Conservation (phyloP, 92 coral and sea anemone genomes). For the Siderastrea radians region DNA sequence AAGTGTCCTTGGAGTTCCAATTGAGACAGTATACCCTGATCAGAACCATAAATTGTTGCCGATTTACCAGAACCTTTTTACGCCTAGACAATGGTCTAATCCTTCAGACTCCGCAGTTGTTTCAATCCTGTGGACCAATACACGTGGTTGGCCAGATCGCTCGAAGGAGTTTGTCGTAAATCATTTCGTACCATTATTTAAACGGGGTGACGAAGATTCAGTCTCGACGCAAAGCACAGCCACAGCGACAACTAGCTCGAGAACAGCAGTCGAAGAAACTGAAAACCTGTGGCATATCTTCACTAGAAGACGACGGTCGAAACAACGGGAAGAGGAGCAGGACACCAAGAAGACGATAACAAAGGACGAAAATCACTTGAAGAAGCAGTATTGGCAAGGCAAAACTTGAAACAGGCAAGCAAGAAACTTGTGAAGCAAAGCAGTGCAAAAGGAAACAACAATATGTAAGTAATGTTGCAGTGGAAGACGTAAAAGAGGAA, state of each 20-base stretch:
- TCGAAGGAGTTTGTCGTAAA: conserved; percentile 43
- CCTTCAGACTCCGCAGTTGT: conserved; percentile 11
- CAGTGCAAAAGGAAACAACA: too few species aligned
- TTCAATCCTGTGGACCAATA: conserved; percentile 60
- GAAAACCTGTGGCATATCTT: conserved; percentile 13
- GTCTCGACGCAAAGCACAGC: neutral
- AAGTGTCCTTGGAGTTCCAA: conserved; percentile 32
- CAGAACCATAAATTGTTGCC: conserved; percentile 42
- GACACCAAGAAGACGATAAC: conserved; percentile 12
- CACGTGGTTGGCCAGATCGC: conserved; percentile 52
- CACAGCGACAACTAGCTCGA: neutral
- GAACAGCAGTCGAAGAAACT: too few species aligned
- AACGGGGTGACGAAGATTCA: neutral
- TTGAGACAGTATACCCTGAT: conserved; percentile 60
- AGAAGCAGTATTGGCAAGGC: neutral
- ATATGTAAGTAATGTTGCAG: too few species aligned
- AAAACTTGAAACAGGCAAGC: conserved; percentile 1
- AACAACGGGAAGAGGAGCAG: conserved; percentile 10
- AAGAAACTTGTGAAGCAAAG: too few species aligned
- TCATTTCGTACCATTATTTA: conserved; percentile 62
- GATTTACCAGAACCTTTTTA: conserved; percentile 40
- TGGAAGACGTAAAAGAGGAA: too few species aligned
- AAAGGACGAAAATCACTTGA: neutral
- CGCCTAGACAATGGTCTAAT: conserved; percentile 30
- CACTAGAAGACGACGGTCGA: conserved; percentile 20